These are phyloP conservation scores for Procavia capensis DNA, from an alignment of 2,113 vertebrate genomes.

Conservation along the genomic window DNA sequence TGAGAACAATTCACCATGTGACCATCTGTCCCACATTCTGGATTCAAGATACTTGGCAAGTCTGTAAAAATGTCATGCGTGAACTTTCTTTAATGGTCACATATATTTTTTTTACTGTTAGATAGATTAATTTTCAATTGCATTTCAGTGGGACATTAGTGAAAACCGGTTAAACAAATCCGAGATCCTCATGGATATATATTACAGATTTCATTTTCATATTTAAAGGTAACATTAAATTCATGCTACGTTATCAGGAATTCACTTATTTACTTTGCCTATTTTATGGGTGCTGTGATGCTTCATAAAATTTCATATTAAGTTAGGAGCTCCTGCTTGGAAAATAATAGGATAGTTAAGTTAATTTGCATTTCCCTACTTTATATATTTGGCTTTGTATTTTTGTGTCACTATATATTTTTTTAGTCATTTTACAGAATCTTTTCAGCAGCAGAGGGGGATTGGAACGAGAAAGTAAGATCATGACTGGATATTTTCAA, in stretches of 20 bases:
- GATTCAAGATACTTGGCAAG: slow-evolving; percentile 60
- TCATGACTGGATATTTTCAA: slow-evolving; percentile 47
- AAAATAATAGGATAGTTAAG: slow-evolving; percentile 52
- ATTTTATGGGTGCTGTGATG: slow-evolving; percentile 59
- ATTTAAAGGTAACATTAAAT: slow-evolving; percentile 78
- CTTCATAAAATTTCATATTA: slow-evolving; percentile 80
- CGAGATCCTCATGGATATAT: slow-evolving; percentile 59
- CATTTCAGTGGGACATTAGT: slow-evolving; percentile 67
- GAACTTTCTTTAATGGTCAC: slow-evolving; percentile 65
- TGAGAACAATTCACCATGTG: slow-evolving; percentile 64
- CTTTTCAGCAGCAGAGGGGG: neutral
- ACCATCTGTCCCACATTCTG: slow-evolving; percentile 59
- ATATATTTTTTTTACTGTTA: slow-evolving; percentile 50
- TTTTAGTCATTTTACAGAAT: slow-evolving; percentile 54
- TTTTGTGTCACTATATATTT: slow-evolving; percentile 10
- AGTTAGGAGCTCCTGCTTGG: slow-evolving; percentile 67
- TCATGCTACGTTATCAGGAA: slow-evolving; percentile 57
- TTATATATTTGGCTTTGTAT: slow-evolving; percentile 53
- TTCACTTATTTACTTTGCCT: slow-evolving; percentile 62
- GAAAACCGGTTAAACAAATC: slow-evolving; percentile 72
- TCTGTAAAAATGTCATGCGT: slow-evolving; percentile 68
- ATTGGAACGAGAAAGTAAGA: slow-evolving; percentile 39
- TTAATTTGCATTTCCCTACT: slow-evolving; percentile 62
- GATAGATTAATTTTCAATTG: slow-evolving; percentile 72
- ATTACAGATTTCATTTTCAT: slow-evolving; percentile 44